A percentile compares a stretch with the other conserved stretches of the same genome.
Conservation (phyloP, 2,888 invertebrate genomes). For the Microplitis deprimator region DNA sequence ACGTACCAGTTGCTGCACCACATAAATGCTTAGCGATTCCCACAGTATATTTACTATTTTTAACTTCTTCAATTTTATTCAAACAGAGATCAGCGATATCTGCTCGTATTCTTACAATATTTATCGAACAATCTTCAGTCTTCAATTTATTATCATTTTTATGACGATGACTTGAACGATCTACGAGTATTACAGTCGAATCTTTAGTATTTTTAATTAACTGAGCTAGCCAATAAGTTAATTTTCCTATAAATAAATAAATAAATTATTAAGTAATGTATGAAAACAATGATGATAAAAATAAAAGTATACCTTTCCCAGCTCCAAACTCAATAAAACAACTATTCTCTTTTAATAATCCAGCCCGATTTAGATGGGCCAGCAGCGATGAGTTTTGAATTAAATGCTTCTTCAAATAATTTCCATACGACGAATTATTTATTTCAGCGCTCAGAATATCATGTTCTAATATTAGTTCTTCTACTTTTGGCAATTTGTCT, state of each 20-base stretch:
- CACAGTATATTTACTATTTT: conserved; percentile 72
- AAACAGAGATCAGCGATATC: conserved; percentile 87
- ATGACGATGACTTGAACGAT: conserved; percentile 86
- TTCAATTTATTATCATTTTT: conserved; percentile 81
- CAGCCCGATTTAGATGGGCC: conserved; percentile 77
- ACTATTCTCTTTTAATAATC: conserved; percentile 76
- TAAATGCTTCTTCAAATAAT: conserved; percentile 81
- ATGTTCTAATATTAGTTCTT: conserved; percentile 70
- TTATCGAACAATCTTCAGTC: conserved; percentile 67
- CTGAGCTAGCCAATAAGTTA: conserved; percentile 84
- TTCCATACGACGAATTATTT: conserved; percentile 75
- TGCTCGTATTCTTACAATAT: conserved; percentile 79
- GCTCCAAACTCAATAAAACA: conserved; percentile 92
- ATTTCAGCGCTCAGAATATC: conserved; percentile 72
- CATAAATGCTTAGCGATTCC: conserved; percentile 92
- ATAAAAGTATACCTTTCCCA: conserved; percentile 80
- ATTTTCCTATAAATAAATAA: conserved; percentile 74
- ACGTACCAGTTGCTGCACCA: conserved; percentile 86
- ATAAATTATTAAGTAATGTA: not conserved
- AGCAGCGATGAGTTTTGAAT: conserved; percentile 85
- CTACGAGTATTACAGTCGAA: conserved; percentile 81
- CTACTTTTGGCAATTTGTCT: conserved; percentile 67
- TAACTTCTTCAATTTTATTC: conserved; percentile 73
- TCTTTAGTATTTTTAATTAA: conserved; percentile 73
- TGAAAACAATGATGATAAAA: not conserved